Base-by-base conservation (phyloP, 2,797 vertebrate genomes). In the Mallotus villosus region DNA sequence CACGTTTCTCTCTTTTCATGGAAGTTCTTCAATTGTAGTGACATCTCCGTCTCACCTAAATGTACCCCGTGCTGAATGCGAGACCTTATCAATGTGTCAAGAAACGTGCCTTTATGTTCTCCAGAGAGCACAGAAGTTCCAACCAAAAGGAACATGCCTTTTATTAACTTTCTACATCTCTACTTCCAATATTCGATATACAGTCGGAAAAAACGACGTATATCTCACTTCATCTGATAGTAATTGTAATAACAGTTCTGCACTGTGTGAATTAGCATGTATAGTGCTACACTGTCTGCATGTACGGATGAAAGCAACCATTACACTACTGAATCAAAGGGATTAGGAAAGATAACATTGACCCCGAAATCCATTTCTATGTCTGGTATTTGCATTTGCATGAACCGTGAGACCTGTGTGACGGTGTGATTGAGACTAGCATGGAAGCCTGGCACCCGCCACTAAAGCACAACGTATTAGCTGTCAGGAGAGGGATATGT, bases 401-500 rank as follows among this genome's bases (percentile, higher is more conserved):
- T 83, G 78, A 80, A 75, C 79, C 72, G 68, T 72, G 61, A 12
- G 9, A 8, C 11, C 69, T 77, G 57, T 81, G 79, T 27, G 25
- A 62, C 34, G 27, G 53, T 80, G 77, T 49, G 88, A 85, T 84
- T 90, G 82, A 86, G 79, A 80, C 78, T 67, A 80, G 81, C 81
- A 77, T 19, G 62, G 85, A 87, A 84, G 85, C 84, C 74, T 34
- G 51, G 67, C 68, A 59, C 74, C 83, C 85, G 84, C 84, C 85
- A 90, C 82, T 72, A 85, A 89, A 89, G 88, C 88, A 86, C 88
- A 90, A 90, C 83, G 41, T 84, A 91, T 92, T 86, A 86, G 88
- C 88, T 93, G 91, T 91, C 93, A 90, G 83, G 78, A 32, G 70
- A 70, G 49, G 88, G 88, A 90, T 84, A 85, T 91, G 91, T 92